Evolutionary conservation across 2,113 vertebrate genomes (phyloP), one percentile per base, ranked within the genome.

Genomic region (Nycticorax nycticorax): DNA sequence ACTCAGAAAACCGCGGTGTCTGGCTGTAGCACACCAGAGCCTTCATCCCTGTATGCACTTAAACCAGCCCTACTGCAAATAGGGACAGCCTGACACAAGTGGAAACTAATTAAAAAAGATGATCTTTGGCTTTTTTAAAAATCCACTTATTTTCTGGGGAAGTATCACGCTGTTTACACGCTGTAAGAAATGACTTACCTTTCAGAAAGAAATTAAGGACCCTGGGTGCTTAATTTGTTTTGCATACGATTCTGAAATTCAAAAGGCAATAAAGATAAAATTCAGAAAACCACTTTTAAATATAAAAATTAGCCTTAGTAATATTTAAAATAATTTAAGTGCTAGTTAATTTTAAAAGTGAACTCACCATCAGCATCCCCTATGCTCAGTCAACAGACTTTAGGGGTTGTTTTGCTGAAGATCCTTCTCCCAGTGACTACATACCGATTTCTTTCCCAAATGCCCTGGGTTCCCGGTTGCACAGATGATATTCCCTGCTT

Each of bases 1-100:
- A 23, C 35, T 22, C 59, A 30, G 30, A 59, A 28, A 52, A 3
- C 15, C 0, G 0, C 0, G 0, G 11, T 10, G 27, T 11, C n/a
- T 53, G 41, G 8, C 76, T 67, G 35, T 12, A 41, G 47, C 52
- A 53, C 26, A 19, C 2, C 45, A 76, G 5, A 78, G 24, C 55
- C 32, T 71, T 20, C 52, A 57, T 22, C 35, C 8, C 33, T 23
- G 8, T 8, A 1, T 19, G 53, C 41, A 18, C 32, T 67, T 55
- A 55, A 62, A 37, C 8, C 48, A 57, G 55, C 24, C 47, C 67
- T 13, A 3, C 28, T 32, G 8, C 71, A 68, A 19, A 21, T 16
- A 37, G 1, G 3, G 41, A 5, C 52, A 41, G 32, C 14, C n/a
- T 66, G 45, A 47, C 33, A 18, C 3, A 1, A 69, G 37, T 24